Evolutionary conservation across 2,888 invertebrate genomes (phyloP).

Genomic region (Sympetrum striolatum): DNA sequence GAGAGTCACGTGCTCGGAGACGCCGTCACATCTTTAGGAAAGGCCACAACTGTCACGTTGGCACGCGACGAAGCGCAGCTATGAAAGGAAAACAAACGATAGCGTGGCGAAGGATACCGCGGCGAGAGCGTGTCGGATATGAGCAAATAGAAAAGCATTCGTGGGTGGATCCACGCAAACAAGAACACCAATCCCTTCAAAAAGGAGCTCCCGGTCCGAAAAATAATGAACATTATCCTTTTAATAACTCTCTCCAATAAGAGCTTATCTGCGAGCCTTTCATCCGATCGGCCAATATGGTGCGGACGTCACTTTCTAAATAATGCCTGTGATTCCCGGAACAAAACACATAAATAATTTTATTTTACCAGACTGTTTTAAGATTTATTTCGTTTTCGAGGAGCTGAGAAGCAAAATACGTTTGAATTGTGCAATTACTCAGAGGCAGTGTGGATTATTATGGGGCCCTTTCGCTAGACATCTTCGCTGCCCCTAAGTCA

Average conservation of each 20-base stretch:
- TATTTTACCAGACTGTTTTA: too few species aligned
- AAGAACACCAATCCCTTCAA: neutral
- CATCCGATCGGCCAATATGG: neutral
- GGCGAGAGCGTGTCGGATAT: neutral
- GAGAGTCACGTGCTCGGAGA: neutral
- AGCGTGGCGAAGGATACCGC: neutral
- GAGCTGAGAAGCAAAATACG: too few species aligned
- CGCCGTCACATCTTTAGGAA: neutral
- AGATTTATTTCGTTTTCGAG: too few species aligned
- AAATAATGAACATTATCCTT: neutral
- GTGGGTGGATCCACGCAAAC: neutral
- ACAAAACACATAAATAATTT: too few species aligned
- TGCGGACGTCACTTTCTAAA: neutral
- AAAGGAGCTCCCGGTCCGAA: neutral
- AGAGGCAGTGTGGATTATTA: too few species aligned
- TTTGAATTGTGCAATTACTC: too few species aligned
- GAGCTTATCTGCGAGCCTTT: neutral
- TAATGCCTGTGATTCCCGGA: neutral
- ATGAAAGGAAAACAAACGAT: conserved; percentile 2
- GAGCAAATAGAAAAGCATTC: neutral
- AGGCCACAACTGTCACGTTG: conserved; percentile 27
- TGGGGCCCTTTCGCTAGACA: too few species aligned
- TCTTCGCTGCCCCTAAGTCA: too few species aligned
- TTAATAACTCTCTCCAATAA: neutral
- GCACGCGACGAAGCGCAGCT: conserved; percentile 6